Evolutionary conservation across 2,888 invertebrate genomes (phyloP).

Genomic region (Magallana nippona): DNA sequence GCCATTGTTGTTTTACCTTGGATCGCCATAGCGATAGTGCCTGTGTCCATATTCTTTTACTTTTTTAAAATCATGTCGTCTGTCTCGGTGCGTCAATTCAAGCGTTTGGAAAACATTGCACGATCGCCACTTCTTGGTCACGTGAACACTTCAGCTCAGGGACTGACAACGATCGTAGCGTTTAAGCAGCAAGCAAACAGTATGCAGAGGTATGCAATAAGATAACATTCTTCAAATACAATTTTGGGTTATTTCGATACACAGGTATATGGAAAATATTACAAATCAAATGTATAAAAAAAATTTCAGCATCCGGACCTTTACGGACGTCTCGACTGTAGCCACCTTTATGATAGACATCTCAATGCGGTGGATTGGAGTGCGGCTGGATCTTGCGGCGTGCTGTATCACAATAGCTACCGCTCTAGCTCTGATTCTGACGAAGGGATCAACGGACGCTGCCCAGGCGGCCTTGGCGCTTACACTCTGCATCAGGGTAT

Average conservation of each 20-base stretch:
- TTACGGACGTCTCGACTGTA: conserved; percentile 80
- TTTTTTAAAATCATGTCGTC: conserved; percentile 77
- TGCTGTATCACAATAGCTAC: conserved; percentile 80
- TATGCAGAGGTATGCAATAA: conserved; percentile 77
- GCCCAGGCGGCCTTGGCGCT: conserved; percentile 84
- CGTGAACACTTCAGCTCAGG: conserved; percentile 83
- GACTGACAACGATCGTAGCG: conserved; percentile 83
- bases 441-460: conserved; percentile 77
- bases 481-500: conserved; percentile 46
- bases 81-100: conserved; percentile 74
- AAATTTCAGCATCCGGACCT: conserved; percentile 36
- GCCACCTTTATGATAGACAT: conserved; percentile 81
- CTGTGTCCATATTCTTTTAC: conserved; percentile 74
- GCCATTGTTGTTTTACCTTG: conserved; percentile 55
- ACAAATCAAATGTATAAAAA: background rate
- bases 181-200: conserved; percentile 83
- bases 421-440: conserved; percentile 81
- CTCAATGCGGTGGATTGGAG: conserved; percentile 79
- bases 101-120: conserved; percentile 82
- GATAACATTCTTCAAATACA: too few relatives aligned
- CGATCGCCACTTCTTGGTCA: conserved; percentile 83
- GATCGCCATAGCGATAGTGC: conserved; percentile 67
- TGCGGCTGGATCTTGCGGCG: conserved; percentile 79
- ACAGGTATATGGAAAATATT: too few relatives aligned
- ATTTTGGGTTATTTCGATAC: too few relatives aligned